Base-by-base conservation (phyloP, 2,113 vertebrate species). In the Athene cunicularia region DNA sequence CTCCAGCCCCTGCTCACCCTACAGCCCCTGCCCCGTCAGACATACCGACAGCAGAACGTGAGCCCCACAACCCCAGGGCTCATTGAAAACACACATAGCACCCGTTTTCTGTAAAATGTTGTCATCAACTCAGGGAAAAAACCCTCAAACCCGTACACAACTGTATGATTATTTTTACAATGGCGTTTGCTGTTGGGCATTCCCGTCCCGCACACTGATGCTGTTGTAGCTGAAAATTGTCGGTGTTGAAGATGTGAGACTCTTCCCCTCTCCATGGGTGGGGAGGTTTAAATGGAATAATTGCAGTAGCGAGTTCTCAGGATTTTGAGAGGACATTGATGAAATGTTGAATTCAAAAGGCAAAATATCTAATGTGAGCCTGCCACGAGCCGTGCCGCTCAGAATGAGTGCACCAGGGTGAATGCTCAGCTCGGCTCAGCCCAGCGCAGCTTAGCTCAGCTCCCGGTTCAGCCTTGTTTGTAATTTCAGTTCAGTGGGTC, bases 61-160 rank as follows among this genome's bases (percentile, higher is more conserved):
- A 0, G 43, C 49, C 62, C 30, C 11, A 3, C 45, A 17, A 33
- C 39, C 4, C 39, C 14, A 45, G 12, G 52, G 3, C 26, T 32
- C 6, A 10, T 11, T 35, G 53, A 33, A n/a, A 30, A 41, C 52
- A 7, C 6, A 6, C 37, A 3, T 27, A 35, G 62, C 24, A 27
- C 4, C 6, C 4, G 0, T 6, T 12, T 20, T 3, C 56, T 18
- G 23, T 21, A 11, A 17, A 32, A 7, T 3, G 19, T 3, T 13
- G 0, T 4, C 33, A 23, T 1, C 8, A 64, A 12, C 33, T 2
- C 21, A 8, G 20, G 6, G 4, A 49, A 47, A 59, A 14, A 8
- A 1, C 0, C 15, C 43, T 45, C 43, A 24, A 18, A 8, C 2
- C 3, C 3, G 8, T 0, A 2, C 9, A 1, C 19, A 22, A 0